Evolutionary conservation across 2,113 vertebrate species (phyloP), one percentile per base, ranked within the genome.

Genomic region (Aviceda subcristata): DNA sequence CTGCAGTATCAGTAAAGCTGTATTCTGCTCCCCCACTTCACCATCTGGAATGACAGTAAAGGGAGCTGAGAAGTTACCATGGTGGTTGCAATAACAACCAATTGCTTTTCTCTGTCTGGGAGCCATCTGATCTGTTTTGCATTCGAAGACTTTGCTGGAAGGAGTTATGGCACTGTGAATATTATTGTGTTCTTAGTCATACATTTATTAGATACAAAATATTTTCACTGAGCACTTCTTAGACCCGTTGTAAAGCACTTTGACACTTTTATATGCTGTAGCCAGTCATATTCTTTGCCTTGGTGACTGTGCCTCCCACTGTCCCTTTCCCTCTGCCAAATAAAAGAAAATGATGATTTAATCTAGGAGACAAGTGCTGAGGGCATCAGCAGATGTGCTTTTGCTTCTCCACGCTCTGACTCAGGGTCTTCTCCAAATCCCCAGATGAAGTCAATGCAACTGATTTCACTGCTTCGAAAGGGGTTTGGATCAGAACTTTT

Each of bases 151-250:
- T 69, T 89, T 83, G 76, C 83, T 97, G 88, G 91, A 96, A 97
- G 78, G 46, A 92, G 59, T 95, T 95, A 74, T 24, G 51, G 45
- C 55, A 91, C 27, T 87, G 41, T 89, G 89, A 86, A 56, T 81
- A 64, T 83, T 86, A 30, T 51, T 84, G 41, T 63, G 32, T 84
- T 93, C 92, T 94, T 96, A 95, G 39, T 90, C 92, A 92, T 46
- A 57, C 39, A 30, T 93, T 95, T 96, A 85, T 96, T 93, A 94
- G 91, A 95, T 55, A 51, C 23, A 57, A 94, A 94, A 85, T 92
- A 91, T 90, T 97, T 94, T 92, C 69, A 48, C 66, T 15, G 36
- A 88, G 83, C 34, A 36, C 15, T 87, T 96, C 67, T 96, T 60
- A 92, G 78, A 94, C 84, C 32, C 29, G 71, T 84, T 81, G 63